These are phyloP conservation scores for Microplitis deprimator DNA, from an alignment of 2,888 invertebrate species.

Conservation along the genomic window DNA sequence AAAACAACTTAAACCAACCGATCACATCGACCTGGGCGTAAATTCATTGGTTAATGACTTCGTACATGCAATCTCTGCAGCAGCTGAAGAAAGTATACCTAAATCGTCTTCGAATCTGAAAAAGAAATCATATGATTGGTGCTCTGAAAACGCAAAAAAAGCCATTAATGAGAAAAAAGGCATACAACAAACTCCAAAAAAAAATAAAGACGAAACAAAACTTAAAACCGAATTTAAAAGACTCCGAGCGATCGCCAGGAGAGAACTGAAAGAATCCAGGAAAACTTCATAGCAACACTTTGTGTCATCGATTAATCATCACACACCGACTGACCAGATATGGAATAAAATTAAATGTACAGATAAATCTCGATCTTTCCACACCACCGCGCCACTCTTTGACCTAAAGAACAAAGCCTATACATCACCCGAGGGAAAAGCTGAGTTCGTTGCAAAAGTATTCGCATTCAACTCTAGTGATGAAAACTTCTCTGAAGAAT, in stretches of 20 bases:
- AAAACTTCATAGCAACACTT: conserved; percentile 42
- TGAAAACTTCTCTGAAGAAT: no score
- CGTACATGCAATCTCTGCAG: conserved; percentile 24
- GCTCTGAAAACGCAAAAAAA: conserved; percentile 40
- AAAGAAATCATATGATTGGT: conserved; percentile 44
- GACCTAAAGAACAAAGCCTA: neutral
- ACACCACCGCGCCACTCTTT: neutral
- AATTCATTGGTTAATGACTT: conserved; percentile 37
- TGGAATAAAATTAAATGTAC: conserved; percentile 21
- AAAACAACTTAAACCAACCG: neutral
- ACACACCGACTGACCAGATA: neutral
- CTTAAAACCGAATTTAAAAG: conserved; percentile 43
- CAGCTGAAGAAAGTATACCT: conserved; percentile 36
- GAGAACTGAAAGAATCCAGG: conserved; percentile 41
- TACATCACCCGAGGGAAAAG: neutral
- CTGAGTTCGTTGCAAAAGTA: no score
- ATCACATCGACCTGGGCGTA: neutral
- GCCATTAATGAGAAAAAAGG: conserved; percentile 35
- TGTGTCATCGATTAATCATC: neutral
- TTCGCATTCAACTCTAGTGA: no score
- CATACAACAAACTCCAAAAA: conserved; percentile 43
- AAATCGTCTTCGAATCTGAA: neutral
- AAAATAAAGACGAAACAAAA: conserved; percentile 38
- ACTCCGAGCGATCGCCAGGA: conserved; percentile 43
- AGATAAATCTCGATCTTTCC: neutral